phyloP scores from a whole-genome alignment of 2,888 invertebrate species.

The Rutpela maculata region DNA sequence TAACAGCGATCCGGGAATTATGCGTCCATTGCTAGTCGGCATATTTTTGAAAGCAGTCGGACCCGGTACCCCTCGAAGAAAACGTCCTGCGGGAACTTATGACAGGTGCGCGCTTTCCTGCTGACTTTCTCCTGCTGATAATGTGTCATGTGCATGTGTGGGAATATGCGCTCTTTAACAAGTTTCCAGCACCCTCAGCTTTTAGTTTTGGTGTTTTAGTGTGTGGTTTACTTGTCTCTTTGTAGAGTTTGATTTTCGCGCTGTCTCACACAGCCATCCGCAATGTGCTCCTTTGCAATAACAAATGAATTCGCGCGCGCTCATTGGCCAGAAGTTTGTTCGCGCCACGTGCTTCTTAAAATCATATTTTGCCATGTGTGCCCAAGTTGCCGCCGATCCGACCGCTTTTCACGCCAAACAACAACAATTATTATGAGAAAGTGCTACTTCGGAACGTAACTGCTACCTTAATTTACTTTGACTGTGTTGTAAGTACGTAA shows the following conservation, averaged over 20 bases:
- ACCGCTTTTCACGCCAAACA: neutral
- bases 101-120: conserved; percentile 64
- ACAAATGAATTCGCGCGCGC: conserved; percentile 61
- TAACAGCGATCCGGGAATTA: conserved; percentile 77
- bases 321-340: conserved; percentile 54
- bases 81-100: conserved; percentile 62
- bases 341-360: conserved; percentile 57
- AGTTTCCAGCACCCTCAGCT: conserved; percentile 48
- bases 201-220: conserved; percentile 58
- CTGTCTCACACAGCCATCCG: conserved; percentile 53
- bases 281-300: conserved; percentile 65
- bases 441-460: neutral
- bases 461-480: neutral
- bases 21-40: conserved; percentile 76
- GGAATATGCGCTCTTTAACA: conserved; percentile 61
- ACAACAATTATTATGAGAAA: neutral
- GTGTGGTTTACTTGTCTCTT: conserved; percentile 51
- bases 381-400: neutral
- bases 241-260: conserved; percentile 58
- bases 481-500: neutral
- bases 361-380: conserved; percentile 25
- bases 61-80: conserved; percentile 71
- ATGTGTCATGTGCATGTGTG: conserved; percentile 62
- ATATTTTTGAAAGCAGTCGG: conserved; percentile 76
- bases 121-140: conserved; percentile 45